These are phyloP conservation scores for Gymnothorax javanicus DNA, from an alignment of 2,797 vertebrate species.

Conservation along the genomic window DNA sequence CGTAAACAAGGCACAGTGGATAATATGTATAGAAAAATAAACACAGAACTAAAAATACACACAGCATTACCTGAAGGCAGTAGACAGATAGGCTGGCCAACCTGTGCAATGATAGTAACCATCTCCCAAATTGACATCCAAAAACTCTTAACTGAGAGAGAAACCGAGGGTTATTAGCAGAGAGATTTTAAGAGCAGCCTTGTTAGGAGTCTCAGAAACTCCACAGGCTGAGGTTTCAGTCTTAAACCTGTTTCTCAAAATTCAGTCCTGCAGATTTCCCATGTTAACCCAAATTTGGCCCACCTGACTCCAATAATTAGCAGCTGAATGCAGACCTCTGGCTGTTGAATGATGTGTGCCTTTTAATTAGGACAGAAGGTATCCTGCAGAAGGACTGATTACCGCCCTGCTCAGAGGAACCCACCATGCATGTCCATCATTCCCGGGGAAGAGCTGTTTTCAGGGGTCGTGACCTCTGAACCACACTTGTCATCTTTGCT, in stretches of 20 bases:
- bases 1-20: background rate
- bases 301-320: too few species aligned
- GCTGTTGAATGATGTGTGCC: too few species aligned
- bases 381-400: background rate
- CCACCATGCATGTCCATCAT: slow-evolving; percentile 99
- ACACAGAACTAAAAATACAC: too few species aligned
- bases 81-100: too few species aligned
- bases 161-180: too few species aligned
- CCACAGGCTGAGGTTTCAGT: background rate
- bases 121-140: background rate
- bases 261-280: too few species aligned
- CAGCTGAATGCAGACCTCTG: too few species aligned
- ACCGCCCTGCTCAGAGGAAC: slow-evolving; percentile 35
- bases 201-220: background rate
- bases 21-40: background rate
- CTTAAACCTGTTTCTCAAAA: too few species aligned
- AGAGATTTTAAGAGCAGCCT: background rate
- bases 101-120: too few species aligned
- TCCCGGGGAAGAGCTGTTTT: slow-evolving; percentile 97
- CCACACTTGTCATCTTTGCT: slow-evolving; percentile 97
- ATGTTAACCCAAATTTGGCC: too few species aligned
- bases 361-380: too few species aligned
- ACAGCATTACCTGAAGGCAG: too few species aligned
- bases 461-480: slow-evolving; percentile 94
- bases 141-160: background rate